Evolutionary conservation across 2,797 vertebrate genomes (phyloP).

Genomic region (Crenichthys baileyi): DNA sequence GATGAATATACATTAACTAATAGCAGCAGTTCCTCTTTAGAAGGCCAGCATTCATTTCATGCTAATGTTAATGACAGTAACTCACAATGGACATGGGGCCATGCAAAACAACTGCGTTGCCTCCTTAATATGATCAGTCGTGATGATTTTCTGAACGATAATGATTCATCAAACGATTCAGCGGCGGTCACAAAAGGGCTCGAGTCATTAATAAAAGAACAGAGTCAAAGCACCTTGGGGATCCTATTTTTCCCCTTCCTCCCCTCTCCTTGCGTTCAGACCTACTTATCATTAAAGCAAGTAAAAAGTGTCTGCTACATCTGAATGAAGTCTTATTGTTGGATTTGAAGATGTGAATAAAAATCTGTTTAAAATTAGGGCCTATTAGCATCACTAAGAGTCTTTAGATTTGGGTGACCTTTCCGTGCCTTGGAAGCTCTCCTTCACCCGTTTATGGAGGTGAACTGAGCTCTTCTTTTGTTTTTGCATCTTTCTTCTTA

Average conservation of each 20-base stretch:
- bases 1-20: slow-evolving; percentile 63
- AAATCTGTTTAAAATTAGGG: slow-evolving; percentile 76
- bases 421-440: slow-evolving; percentile 60
- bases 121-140: slow-evolving; percentile 74
- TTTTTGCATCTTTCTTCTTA: background rate
- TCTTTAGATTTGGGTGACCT: slow-evolving; percentile 61
- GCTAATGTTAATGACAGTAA: slow-evolving; percentile 75
- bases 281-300: slow-evolving; percentile 78
- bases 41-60: slow-evolving; percentile 68
- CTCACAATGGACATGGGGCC: slow-evolving; percentile 68
- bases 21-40: slow-evolving; percentile 43
- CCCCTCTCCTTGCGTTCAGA: slow-evolving; percentile 40
- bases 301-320: slow-evolving; percentile 68
- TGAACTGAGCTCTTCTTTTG: slow-evolving; percentile 35
- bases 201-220: slow-evolving; percentile 84
- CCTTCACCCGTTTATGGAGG: slow-evolving; percentile 30
- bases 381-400: slow-evolving; percentile 80
- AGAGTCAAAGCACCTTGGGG: slow-evolving; percentile 78
- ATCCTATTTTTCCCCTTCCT: slow-evolving; percentile 28
- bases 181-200: slow-evolving; percentile 74
- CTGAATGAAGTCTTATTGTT: slow-evolving; percentile 73
- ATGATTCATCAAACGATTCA: slow-evolving; percentile 77
- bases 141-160: slow-evolving; percentile 75
- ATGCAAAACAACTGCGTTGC: slow-evolving; percentile 63
- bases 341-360: slow-evolving; percentile 75